Evolutionary conservation across 1,140 invertebrate species (phyloP), one percentile per base, ranked within the genome.

Genomic region (Pinna nobilis): DNA sequence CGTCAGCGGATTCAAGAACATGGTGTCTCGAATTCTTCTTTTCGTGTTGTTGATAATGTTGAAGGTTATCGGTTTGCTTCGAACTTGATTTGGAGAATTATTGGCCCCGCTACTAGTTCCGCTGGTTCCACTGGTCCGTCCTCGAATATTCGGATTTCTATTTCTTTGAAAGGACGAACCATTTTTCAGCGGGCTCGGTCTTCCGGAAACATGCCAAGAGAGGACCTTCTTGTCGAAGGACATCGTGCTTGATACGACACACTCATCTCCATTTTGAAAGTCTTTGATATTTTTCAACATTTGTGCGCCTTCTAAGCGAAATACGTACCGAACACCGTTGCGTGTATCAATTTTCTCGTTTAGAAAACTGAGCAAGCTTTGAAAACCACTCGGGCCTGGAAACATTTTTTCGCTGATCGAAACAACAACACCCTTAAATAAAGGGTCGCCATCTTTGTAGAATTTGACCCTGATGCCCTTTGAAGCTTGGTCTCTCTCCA

Each of bases 1-100:
- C 11, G 70, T 73, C 5, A 60, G 53, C 0, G 70, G 70, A 20
- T 73, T 73, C 5, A 73, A 20, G 37, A 69, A 59, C 66, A 69
- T 69, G 30, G 57, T 69, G 20, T 69, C 53, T 25, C 49, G 49
- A 1, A 50, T 35, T n/a, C 37, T 32, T 15, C 66, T 39, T n/a
- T 47, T 59, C 0, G 51, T 59, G 66, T 69, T 69, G 51, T 51
- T 69, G 15, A 69, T 35, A 5, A 69, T 47, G 37, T 37, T 69
- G 23, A 69, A 59, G 2, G 51, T 59, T 6, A 69, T 28, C 25
- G 53, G 53, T 60, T 59, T 69, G 39, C 25, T 47, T 2, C 39
- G 28, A 1, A 20, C 53, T 44, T 47, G 37, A 4, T 25, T 63
- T 13, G 37, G 66, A 20, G 55, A 51, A 5, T 25, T 59, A 28